Conservation (phyloP, 2,888 invertebrate species). For the Drosophila pseudotakahashii region DNA sequence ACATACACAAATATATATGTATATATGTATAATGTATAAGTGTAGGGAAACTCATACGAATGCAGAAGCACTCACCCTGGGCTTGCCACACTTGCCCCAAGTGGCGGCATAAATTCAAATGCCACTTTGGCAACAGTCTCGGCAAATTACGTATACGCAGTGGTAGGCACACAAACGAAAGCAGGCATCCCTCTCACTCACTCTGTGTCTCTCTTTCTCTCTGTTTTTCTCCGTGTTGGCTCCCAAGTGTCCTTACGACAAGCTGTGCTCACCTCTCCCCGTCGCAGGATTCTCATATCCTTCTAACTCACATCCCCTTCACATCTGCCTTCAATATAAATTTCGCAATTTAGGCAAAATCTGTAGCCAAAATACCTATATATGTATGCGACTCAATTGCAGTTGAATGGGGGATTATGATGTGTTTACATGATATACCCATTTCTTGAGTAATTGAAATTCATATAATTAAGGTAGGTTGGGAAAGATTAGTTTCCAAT, state of each 20-base stretch:
- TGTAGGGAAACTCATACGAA: slow-evolving; percentile 3
- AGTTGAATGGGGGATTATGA: background rate
- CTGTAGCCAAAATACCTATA: slow-evolving; percentile 38
- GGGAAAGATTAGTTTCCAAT: too few relatives aligned
- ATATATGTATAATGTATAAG: too few relatives aligned
- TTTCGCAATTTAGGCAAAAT: slow-evolving; percentile 61
- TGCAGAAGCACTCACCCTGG: slow-evolving; percentile 28
- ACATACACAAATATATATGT: background rate
- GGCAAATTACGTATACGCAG: slow-evolving; percentile 71
- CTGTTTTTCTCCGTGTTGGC: slow-evolving; percentile 44
- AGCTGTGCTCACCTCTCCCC: slow-evolving; percentile 9
- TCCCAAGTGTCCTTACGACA: slow-evolving; percentile 57
- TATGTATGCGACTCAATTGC: slow-evolving; percentile 14
- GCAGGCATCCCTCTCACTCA: slow-evolving; percentile 9
- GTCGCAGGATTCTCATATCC: background rate
- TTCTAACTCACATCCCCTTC: background rate
- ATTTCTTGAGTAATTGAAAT: background rate
- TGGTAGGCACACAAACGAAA: slow-evolving; percentile 51
- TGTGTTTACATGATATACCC: slow-evolving; percentile 1
- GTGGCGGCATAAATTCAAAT: slow-evolving; percentile 77
- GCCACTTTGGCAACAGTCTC: slow-evolving; percentile 69
- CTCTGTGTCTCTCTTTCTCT: background rate
- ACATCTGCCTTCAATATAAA: slow-evolving; percentile 43
- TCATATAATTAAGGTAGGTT: too few relatives aligned
- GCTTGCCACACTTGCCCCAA: slow-evolving; percentile 63